Conservation (phyloP, 2,797 vertebrate species). For the Sphenodon punctatus region DNA sequence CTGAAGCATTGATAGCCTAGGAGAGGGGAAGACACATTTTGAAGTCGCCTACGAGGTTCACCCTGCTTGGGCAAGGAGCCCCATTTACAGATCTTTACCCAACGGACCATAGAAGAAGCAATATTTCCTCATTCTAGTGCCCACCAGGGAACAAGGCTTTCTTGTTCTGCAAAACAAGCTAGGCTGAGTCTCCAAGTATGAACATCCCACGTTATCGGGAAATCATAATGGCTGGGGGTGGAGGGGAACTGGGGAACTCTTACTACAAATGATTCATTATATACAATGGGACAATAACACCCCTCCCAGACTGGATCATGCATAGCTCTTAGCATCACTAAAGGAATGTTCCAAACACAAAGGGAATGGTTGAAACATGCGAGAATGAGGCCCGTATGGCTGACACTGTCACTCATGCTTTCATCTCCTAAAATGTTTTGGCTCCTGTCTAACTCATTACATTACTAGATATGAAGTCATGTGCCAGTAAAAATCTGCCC, state of each 20-base stretch:
- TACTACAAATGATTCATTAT: not conserved
- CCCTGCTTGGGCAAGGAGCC: not conserved
- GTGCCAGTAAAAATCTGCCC: not conserved
- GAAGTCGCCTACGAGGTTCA: not conserved
- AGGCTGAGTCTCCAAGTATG: not conserved
- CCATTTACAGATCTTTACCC: not conserved
- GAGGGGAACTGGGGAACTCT: not conserved
- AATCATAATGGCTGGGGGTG: not conserved
- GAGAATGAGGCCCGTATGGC: conserved; percentile 18
- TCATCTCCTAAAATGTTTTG: conserved; percentile 36
- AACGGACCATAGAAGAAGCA: not conserved
- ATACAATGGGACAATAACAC: not conserved
- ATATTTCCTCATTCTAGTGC: not conserved
- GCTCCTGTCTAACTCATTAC: not conserved
- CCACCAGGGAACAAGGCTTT: not conserved
- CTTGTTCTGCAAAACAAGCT: not conserved
- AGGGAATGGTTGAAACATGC: conserved; percentile 18
- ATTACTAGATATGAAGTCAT: not conserved
- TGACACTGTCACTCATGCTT: conserved; percentile 32
- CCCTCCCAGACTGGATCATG: not conserved
- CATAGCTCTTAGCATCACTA: conserved; percentile 33
- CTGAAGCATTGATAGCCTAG: not conserved
- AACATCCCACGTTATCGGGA: not conserved
- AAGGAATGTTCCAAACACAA: conserved; percentile 9
- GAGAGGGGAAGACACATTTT: not conserved